A percentile compares a stretch with the other conserved stretches of the same genome.
These are phyloP conservation scores for Brachionus paranguensis DNA, from an alignment of 1,140 invertebrate species.

Conservation along the genomic window DNA sequence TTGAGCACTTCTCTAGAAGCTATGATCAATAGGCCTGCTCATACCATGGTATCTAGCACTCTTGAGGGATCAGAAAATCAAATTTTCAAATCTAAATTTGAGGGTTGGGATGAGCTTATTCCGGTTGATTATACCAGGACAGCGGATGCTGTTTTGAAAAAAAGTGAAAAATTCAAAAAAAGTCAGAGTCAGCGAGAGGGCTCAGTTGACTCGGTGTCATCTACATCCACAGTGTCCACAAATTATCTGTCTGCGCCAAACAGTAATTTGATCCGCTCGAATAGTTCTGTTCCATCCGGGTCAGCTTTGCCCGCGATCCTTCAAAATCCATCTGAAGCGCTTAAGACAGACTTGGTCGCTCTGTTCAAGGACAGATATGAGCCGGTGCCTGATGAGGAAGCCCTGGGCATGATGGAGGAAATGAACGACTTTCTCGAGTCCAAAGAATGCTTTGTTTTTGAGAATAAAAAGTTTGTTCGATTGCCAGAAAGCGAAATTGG, in stretches of 20 bases:
- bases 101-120: conserved; percentile 96
- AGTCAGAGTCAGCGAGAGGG: conserved; percentile 43
- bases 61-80: conserved; percentile 63
- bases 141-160: conserved; percentile 88
- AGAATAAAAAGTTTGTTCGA: conserved; percentile 90
- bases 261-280: conserved; percentile 48
- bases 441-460: conserved; percentile 96
- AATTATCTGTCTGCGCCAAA: conserved; percentile 35
- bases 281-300: conserved; percentile 53
- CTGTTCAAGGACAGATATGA: conserved; percentile 90
- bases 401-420: conserved; percentile 62
- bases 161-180: conserved; percentile 81
- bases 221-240: neutral
- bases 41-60: conserved; percentile 79
- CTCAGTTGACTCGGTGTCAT: conserved; percentile 13
- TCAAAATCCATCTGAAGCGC: conserved; percentile 44
- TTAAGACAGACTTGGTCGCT: conserved; percentile 81
- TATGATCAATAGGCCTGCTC: conserved; percentile 75
- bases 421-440: conserved; percentile 59
- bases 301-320: conserved; percentile 9
- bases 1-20: conserved; percentile 89
- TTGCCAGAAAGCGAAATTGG: conserved; percentile 88
- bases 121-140: conserved; percentile 97
- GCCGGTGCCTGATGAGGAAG: conserved; percentile 74
- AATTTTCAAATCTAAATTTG: conserved; percentile 95